These are phyloP conservation scores for Bemisia tabaci DNA, from an alignment of 1,140 invertebrate genomes.

Conservation along the genomic window DNA sequence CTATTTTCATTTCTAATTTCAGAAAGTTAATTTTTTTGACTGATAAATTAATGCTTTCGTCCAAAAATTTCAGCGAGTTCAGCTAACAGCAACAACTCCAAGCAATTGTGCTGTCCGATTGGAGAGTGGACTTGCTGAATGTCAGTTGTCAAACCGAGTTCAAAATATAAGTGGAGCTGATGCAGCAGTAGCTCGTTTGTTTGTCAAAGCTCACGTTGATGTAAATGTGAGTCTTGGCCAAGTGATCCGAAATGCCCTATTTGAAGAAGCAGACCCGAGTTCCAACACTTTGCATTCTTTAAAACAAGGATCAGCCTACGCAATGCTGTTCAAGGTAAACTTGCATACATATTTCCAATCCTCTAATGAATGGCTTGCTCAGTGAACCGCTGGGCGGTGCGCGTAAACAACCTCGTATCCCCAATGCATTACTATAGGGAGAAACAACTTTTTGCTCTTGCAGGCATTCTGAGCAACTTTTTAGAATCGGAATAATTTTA, in stretches of 20 bases:
- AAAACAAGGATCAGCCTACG: constrained; percentile 76
- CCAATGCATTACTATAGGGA: too few relatives aligned
- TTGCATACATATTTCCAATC: too few relatives aligned
- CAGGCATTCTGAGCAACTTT: too few relatives aligned
- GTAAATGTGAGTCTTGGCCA: constrained; percentile 91
- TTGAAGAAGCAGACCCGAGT: constrained; percentile 95
- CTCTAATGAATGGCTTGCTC: too few relatives aligned
- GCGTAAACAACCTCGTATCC: too few relatives aligned
- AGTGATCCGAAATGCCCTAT: constrained; percentile 80
- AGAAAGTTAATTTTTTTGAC: too few relatives aligned
- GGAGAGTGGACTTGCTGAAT: constrained; percentile 80
- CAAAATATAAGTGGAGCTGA: constrained; percentile 65
- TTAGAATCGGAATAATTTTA: too few relatives aligned
- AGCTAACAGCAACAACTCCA: constrained; percentile 93
- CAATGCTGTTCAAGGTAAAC: constrained; percentile 75
- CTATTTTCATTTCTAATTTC: too few relatives aligned
- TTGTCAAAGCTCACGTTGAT: constrained; percentile 85
- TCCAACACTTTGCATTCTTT: constrained; percentile 94
- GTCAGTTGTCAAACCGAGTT: constrained; percentile 85
- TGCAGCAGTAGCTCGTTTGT: constrained; percentile 58
- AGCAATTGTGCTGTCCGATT: constrained; percentile 90
- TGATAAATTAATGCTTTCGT: too few relatives aligned
- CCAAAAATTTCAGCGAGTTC: constrained; percentile 69
- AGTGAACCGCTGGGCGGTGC: too few relatives aligned
- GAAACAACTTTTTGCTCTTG: too few relatives aligned